Conservation (phyloP, 2,113 vertebrate genomes). For the Eira barbara region DNA sequence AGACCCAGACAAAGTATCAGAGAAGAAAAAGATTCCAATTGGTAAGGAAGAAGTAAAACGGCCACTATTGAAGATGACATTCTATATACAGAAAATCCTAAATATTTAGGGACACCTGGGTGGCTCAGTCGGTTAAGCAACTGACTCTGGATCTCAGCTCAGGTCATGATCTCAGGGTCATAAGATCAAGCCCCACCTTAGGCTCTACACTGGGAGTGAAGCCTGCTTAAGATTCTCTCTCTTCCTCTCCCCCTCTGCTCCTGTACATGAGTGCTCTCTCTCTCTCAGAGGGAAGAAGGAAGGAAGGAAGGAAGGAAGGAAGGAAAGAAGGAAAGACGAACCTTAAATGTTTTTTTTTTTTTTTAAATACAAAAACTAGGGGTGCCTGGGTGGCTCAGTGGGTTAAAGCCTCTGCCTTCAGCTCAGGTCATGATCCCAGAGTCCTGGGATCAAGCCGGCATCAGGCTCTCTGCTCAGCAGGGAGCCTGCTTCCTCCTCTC, state of each 20-base stretch:
- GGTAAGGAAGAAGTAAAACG: background rate
- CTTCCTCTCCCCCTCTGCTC: too few relatives aligned
- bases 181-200: background rate
- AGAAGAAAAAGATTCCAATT: background rate
- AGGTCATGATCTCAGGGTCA: background rate
- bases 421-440: too few relatives aligned
- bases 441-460: too few relatives aligned
- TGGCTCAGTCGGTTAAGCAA: background rate
- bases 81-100: background rate
- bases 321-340: too few relatives aligned
- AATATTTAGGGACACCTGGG: background rate
- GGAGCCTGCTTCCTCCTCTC: too few relatives aligned
- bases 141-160: background rate
- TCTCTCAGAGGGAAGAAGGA: too few relatives aligned
- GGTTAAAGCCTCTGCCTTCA: too few relatives aligned
- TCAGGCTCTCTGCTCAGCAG: too few relatives aligned
- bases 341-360: background rate
- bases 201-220: background rate
- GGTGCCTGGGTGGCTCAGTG: too few relatives aligned
- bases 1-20: background rate
- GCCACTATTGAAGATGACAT: background rate
- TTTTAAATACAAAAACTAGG: too few relatives aligned
- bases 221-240: background rate
- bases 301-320: too few relatives aligned
- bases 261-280: too few relatives aligned